These are phyloP conservation scores for Meles meles DNA, from an alignment of 2,113 vertebrate genomes.

Conservation along the genomic window DNA sequence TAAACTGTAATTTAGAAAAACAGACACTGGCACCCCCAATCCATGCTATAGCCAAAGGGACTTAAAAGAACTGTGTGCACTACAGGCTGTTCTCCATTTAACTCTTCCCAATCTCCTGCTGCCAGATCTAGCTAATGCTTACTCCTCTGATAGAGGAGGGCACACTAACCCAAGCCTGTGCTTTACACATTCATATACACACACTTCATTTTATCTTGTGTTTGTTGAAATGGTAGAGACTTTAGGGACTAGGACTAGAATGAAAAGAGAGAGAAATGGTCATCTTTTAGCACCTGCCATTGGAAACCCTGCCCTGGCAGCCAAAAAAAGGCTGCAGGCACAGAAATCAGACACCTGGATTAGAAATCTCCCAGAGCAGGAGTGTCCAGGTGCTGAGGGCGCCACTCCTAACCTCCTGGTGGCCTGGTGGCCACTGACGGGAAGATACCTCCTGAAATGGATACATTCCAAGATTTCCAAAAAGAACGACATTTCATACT, in stretches of 20 bases:
- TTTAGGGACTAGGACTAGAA: background rate
- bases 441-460: background rate
- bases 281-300: background rate
- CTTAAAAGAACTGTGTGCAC: accelerated
- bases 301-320: background rate
- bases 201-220: background rate
- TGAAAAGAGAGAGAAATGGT: background rate
- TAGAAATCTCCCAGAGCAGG: background rate
- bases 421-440: too few relatives aligned
- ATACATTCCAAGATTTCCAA: background rate
- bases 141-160: background rate
- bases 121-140: background rate
- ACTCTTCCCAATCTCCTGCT: background rate
- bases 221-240: background rate
- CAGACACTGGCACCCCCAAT: background rate
- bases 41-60: background rate
- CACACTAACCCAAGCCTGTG: background rate
- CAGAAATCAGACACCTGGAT: background rate
- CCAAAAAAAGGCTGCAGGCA: background rate
- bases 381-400: background rate
- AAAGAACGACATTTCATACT: background rate
- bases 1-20: background rate
- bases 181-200: background rate
- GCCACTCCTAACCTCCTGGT: background rate
- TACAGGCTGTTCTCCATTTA: background rate